Base-by-base conservation (phyloP, 2,888 invertebrate genomes). In the Diabrotica balteata region DNA sequence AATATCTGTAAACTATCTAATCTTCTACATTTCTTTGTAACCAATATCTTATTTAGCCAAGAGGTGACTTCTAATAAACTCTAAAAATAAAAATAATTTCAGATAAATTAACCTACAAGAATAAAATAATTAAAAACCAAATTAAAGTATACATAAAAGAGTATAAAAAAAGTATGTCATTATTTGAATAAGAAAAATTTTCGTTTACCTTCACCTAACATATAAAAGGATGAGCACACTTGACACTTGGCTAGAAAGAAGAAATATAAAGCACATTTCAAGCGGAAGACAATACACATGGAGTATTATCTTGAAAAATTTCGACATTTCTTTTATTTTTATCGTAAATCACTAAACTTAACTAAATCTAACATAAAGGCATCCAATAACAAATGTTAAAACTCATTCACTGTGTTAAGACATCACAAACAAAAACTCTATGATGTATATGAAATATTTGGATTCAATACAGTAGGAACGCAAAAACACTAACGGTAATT, bases 11-110 rank as follows among this genome's bases (percentile, higher is more conserved):
- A 32, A 32, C 8, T 53, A 32, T 53, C 42, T 9, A 53, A 32
- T 53, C 9, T 53, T 7, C 42, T n/a, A 54, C 32, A 7, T 7
- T 54, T 32, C 32, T 32, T 32, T 32, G 32, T 32, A 32, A 32
- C n/a, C 42, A n/a, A 42, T 10, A 54, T n/a, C 9, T 57, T 45
- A 64, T 46, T 58, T 64, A 52, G 64, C 64, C 52, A 64, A 59
- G 11, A 64, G 64, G 11, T 64, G 64, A 32, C 47, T 52, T 42
- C 58, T 58, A 52, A 64, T 64, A 64, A 64, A 64, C n/a, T 64
- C 64, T 64, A 64, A 64, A 64, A 63, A 51, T 8, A 64, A 44
- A 64, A 64, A 51, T 46, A 58, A 52, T 10, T 8, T 57, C 17
- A 57, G 17, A 44, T 9, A 17, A 45, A 5, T 55, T 22, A 9